These are phyloP conservation scores for Ceratothoa steindachneri DNA, from an alignment of 2,888 invertebrate species.

Conservation along the genomic window DNA sequence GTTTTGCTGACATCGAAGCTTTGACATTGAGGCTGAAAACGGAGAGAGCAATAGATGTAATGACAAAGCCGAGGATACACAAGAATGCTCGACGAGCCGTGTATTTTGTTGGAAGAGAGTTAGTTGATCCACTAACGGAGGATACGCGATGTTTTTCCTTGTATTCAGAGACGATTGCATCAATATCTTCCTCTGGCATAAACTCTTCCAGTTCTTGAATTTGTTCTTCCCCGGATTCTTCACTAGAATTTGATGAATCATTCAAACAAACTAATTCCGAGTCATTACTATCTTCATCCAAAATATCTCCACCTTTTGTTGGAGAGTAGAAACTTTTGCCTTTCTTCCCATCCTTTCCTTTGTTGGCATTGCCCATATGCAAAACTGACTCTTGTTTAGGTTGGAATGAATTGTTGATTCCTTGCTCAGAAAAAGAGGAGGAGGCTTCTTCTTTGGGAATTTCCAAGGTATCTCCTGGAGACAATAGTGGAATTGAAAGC, in stretches of 20 bases:
- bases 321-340: no score
- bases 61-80: not conserved
- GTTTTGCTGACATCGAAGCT: not conserved
- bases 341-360: no score
- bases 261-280: not conserved
- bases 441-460: no score
- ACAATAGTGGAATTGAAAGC: no score
- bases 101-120: not conserved
- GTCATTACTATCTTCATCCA: not conserved
- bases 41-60: not conserved
- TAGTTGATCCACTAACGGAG: not conserved
- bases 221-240: not conserved
- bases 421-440: no score
- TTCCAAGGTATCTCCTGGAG: no score
- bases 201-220: not conserved
- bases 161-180: constrained; percentile 1
- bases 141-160: not conserved
- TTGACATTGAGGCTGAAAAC: not conserved
- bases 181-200: not conserved
- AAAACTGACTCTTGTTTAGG: no score
- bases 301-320: no score
- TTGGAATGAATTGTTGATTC: no score
- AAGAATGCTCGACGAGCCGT: not conserved
- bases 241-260: not conserved
- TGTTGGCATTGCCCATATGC: no score